Percentiles rank a stretch among this genome's conserved stretches.
phyloP scores from a whole-genome alignment of 2,888 invertebrate genomes.

The Teinopalpus imperialis region DNA sequence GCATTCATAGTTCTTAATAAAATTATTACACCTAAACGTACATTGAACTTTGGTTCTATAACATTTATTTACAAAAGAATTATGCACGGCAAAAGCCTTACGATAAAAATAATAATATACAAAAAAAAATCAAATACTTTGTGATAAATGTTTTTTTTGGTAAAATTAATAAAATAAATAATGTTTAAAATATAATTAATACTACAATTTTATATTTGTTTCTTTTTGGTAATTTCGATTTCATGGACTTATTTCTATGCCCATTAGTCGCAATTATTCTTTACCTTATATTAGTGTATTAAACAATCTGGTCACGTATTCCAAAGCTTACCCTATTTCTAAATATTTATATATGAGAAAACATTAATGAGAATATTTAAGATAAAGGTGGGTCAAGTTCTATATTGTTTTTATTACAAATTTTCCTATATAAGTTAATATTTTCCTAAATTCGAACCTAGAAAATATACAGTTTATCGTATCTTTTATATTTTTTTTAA shows the following conservation, averaged over 20 bases:
- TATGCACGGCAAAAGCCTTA: conserved; percentile 11
- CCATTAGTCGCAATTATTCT: conserved; percentile 5
- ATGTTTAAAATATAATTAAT: conserved; percentile 5
- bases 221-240: conserved; percentile 19
- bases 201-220: conserved; percentile 7
- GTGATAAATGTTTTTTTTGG: conserved; percentile 18
- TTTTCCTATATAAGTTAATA: conserved; percentile 18
- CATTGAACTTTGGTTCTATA: conserved; percentile 25
- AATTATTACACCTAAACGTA: conserved; percentile 12
- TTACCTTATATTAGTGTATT: too few species aligned
- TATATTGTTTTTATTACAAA: conserved; percentile 10
- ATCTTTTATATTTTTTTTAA: too few species aligned
- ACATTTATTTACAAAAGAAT: conserved; percentile 24
- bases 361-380: conserved; percentile 4
- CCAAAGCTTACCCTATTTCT: background rate
- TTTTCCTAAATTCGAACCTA: background rate
- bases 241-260: conserved; percentile 1
- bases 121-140: conserved; percentile 20
- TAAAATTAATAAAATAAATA: conserved; percentile 22
- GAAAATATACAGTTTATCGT: too few species aligned
- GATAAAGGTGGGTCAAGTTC: conserved; percentile 20
- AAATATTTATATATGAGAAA: conserved; percentile 3
- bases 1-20: too few species aligned
- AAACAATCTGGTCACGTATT: too few species aligned
- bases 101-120: conserved; percentile 18